Evolutionary conservation across 2,888 invertebrate species (phyloP).

Genomic region (Campopleginae sp.): DNA sequence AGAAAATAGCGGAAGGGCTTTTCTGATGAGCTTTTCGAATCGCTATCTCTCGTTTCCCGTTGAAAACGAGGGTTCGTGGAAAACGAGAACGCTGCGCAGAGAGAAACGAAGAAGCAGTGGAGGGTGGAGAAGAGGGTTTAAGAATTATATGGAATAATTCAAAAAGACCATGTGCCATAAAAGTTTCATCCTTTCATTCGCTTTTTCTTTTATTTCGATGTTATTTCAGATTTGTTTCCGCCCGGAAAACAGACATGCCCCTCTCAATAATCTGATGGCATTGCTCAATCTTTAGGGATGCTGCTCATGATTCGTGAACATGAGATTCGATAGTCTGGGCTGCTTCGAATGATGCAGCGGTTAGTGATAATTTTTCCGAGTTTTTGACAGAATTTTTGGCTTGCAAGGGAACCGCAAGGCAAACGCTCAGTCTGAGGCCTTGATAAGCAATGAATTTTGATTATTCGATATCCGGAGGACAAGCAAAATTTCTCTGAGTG

Average conservation of each 20-base stretch:
- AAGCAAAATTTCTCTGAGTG: conserved; percentile 8
- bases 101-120: conserved; percentile 37
- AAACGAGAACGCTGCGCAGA: conserved; percentile 41
- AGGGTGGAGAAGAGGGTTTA: conserved; percentile 51
- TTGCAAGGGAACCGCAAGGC: background rate
- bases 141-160: conserved; percentile 66
- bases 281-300: too few species aligned
- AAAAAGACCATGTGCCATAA: conserved; percentile 53
- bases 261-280: conserved; percentile 66
- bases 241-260: conserved; percentile 32
- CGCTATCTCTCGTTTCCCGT: conserved; percentile 69
- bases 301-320: conserved; percentile 37
- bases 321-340: conserved; percentile 41
- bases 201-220: conserved; percentile 2
- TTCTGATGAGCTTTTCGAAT: conserved; percentile 77
- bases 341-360: conserved; percentile 46
- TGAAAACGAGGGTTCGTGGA: conserved; percentile 59
- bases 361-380: conserved; percentile 37
- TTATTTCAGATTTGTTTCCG: conserved; percentile 1
- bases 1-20: conserved; percentile 68
- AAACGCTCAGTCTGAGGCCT: background rate
- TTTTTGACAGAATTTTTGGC: background rate
- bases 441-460: background rate
- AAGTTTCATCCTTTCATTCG: conserved; percentile 22
- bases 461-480: background rate